A percentile compares a stretch with the other conserved stretches of the same genome.
Evolutionary conservation across 2,797 vertebrate species (phyloP).

Genomic region (Chaenodraco wilsoni): DNA sequence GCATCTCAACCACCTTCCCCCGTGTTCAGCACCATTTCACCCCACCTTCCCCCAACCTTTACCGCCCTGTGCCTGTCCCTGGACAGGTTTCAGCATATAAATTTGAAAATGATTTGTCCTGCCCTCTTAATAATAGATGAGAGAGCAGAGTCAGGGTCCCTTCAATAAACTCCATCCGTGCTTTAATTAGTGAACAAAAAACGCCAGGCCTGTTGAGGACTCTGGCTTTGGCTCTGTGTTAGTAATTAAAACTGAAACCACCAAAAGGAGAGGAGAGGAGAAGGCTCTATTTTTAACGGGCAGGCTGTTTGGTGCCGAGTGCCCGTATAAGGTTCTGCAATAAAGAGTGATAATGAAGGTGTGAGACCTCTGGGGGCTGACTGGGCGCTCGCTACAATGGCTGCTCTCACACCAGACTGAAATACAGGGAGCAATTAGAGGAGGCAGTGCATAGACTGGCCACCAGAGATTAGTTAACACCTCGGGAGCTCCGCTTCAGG

Average conservation of each 20-base stretch:
- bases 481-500: slow-evolving; percentile 88
- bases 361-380: slow-evolving; percentile 92
- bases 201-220: slow-evolving; percentile 88
- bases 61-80: slow-evolving; percentile 81
- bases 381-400: slow-evolving; percentile 92
- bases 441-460: slow-evolving; percentile 90
- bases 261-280: slow-evolving; percentile 87
- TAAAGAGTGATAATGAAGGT: slow-evolving; percentile 99
- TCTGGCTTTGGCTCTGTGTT: slow-evolving; percentile 90
- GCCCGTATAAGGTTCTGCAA: slow-evolving; percentile 92
- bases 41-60: slow-evolving; percentile 67
- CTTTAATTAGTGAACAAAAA: slow-evolving; percentile 95
- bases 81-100: slow-evolving; percentile 94
- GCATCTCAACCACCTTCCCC: slow-evolving; percentile 57
- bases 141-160: slow-evolving; percentile 92
- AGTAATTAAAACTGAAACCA: slow-evolving; percentile 99
- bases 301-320: slow-evolving; percentile 92
- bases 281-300: slow-evolving; percentile 95
- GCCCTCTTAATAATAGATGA: slow-evolving; percentile 98
- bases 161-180: slow-evolving; percentile 92
- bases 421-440: slow-evolving; percentile 93
- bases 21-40: slow-evolving; percentile 67
- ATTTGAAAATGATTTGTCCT: slow-evolving; percentile 98
- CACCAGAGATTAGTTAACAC: slow-evolving; percentile 91
- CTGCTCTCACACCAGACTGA: slow-evolving; percentile 93